phyloP scores from a whole-genome alignment of 2,113 vertebrate species.

The Odocoileus hemionus region DNA sequence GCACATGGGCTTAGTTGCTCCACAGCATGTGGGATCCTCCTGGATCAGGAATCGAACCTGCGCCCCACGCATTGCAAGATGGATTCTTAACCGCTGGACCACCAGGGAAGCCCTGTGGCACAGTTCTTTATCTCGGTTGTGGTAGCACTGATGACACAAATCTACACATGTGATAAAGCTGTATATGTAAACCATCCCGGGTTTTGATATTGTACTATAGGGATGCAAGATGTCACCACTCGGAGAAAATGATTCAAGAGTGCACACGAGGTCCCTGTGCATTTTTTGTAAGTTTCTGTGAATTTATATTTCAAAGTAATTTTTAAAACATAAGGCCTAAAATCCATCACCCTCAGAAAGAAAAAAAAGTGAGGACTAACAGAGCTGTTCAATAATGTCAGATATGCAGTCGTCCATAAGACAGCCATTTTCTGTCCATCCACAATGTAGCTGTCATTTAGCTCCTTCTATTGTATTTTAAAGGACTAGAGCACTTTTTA shows the following conservation, averaged over 20 bases:
- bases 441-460: accelerated
- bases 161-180: neutral
- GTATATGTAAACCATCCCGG: neutral
- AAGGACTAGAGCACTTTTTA: neutral
- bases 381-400: neutral
- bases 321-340: neutral
- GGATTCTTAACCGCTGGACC: neutral
- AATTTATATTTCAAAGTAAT: neutral
- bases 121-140: neutral
- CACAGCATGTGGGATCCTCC: neutral
- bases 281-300: neutral
- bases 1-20: neutral
- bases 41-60: neutral
- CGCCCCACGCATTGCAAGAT: neutral
- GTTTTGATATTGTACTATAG: neutral
- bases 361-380: neutral
- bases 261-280: neutral
- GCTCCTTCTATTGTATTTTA: neutral
- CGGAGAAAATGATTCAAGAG: neutral
- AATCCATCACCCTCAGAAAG: neutral
- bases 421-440: neutral
- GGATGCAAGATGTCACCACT: neutral
- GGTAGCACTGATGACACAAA: neutral
- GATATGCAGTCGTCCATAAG: neutral
- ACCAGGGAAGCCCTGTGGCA: neutral